phyloP scores from a whole-genome alignment of 2,797 vertebrate genomes.

The Geotrypetes seraphini region DNA sequence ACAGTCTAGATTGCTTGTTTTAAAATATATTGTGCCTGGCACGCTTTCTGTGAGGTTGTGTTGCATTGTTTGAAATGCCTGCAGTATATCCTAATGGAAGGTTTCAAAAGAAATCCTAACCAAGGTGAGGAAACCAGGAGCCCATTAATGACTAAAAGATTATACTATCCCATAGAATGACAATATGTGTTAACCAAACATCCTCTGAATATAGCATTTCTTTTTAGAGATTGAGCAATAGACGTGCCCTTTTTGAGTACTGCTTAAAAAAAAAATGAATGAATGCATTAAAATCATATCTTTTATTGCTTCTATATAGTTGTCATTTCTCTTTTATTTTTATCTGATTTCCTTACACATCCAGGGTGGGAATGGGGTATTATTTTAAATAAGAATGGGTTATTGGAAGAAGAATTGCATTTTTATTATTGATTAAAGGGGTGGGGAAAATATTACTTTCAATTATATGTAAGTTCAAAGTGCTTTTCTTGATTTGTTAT shows the following conservation, averaged over 20 bases:
- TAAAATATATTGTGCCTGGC: too few relatives aligned
- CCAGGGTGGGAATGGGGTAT: too few relatives aligned
- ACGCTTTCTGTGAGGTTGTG: not conserved
- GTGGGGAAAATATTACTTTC: too few relatives aligned
- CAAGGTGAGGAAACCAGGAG: not conserved
- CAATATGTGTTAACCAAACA: slow-evolving; percentile 23
- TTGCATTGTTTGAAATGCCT: not conserved
- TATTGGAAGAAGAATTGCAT: too few relatives aligned
- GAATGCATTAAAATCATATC: slow-evolving; percentile 17
- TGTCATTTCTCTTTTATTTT: too few relatives aligned
- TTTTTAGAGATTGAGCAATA: slow-evolving; percentile 20
- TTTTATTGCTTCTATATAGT: too few relatives aligned
- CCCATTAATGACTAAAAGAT: slow-evolving; percentile 10
- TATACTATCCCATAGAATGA: not conserved
- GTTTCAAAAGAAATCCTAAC: not conserved
- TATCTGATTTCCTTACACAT: too few relatives aligned
- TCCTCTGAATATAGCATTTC: slow-evolving; percentile 24
- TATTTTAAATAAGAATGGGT: too few relatives aligned
- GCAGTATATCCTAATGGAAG: not conserved
- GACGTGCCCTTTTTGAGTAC: slow-evolving; percentile 17
- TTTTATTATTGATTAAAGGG: too few relatives aligned
- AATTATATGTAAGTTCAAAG: too few relatives aligned
- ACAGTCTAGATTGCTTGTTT: slow-evolving; percentile 2
- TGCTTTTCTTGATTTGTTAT: too few relatives aligned
- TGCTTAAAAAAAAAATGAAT: slow-evolving; percentile 39